phyloP scores from a whole-genome alignment of 1,140 invertebrate genomes.

The Neuroterus valhalla region DNA sequence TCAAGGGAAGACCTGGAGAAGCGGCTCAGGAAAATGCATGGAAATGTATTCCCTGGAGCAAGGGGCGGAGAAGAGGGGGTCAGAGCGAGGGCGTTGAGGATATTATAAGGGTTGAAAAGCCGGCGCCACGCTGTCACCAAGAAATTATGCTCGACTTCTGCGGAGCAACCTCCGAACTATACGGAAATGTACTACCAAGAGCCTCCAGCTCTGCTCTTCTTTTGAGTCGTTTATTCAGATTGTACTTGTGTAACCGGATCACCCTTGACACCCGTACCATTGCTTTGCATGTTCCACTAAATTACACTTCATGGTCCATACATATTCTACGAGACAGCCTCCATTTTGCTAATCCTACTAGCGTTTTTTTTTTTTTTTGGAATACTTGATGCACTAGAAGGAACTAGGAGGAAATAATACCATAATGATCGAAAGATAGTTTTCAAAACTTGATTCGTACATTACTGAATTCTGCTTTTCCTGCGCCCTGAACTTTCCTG shows the following conservation, averaged over 20 bases:
- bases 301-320: constrained; percentile 60
- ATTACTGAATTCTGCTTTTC: neutral
- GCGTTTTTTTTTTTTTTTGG: constrained; percentile 49
- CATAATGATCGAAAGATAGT: constrained; percentile 45
- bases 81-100: constrained; percentile 60
- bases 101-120: constrained; percentile 74
- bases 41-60: constrained; percentile 70
- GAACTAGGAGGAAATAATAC: too few species aligned
- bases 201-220: constrained; percentile 48
- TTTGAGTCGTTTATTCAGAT: constrained; percentile 61
- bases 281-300: constrained; percentile 40
- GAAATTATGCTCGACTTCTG: constrained; percentile 69
- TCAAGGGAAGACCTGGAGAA: constrained; percentile 32
- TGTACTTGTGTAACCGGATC: constrained; percentile 46
- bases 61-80: constrained; percentile 31
- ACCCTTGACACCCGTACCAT: constrained; percentile 49
- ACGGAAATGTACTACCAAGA: constrained; percentile 44
- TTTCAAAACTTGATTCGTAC: constrained; percentile 45
- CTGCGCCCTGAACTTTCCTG: neutral
- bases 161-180: constrained; percentile 38
- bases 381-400: constrained; percentile 13
- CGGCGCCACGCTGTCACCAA: constrained; percentile 67
- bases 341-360: neutral
- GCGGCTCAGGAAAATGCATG: constrained; percentile 68
- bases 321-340: constrained; percentile 52